A percentile compares a stretch with the other conserved stretches of the same genome.
phyloP scores from a whole-genome alignment of 2,888 invertebrate genomes.

The Drosophila anceps region DNA sequence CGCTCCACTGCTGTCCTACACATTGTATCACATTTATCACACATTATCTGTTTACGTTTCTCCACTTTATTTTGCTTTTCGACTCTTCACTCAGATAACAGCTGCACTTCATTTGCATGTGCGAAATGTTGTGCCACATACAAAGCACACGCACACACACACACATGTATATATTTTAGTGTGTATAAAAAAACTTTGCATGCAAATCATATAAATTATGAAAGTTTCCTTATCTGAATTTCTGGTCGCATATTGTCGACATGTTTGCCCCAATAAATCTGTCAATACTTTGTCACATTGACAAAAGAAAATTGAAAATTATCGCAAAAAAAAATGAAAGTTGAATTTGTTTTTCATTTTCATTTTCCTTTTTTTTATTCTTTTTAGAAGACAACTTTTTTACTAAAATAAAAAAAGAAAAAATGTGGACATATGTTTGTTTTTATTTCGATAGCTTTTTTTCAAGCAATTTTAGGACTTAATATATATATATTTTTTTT shows the following conservation, averaged over 20 bases:
- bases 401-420: background rate
- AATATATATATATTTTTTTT: too few species aligned
- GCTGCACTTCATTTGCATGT: constrained; percentile 76
- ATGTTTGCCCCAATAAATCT: constrained; percentile 59
- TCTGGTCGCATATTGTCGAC: constrained; percentile 62
- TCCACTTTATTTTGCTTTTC: constrained; percentile 45
- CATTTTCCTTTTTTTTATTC: background rate
- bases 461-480: background rate
- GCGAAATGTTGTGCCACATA: constrained; percentile 27
- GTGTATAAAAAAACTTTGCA: constrained; percentile 48
- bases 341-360: constrained; percentile 14
- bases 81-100: constrained; percentile 58
- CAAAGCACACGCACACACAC: background rate
- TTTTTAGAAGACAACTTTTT: background rate
- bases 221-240: constrained; percentile 71
- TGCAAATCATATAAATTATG: constrained; percentile 72
- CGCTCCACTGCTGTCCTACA: constrained; percentile 42
- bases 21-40: constrained; percentile 71
- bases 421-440: background rate
- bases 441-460: background rate
- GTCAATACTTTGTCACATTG: constrained; percentile 62
- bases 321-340: constrained; percentile 35
- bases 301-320: constrained; percentile 60
- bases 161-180: background rate
- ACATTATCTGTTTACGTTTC: constrained; percentile 70